Evolutionary conservation across 2,888 invertebrate species (phyloP).

Genomic region (Pemphredon lugubris): DNA sequence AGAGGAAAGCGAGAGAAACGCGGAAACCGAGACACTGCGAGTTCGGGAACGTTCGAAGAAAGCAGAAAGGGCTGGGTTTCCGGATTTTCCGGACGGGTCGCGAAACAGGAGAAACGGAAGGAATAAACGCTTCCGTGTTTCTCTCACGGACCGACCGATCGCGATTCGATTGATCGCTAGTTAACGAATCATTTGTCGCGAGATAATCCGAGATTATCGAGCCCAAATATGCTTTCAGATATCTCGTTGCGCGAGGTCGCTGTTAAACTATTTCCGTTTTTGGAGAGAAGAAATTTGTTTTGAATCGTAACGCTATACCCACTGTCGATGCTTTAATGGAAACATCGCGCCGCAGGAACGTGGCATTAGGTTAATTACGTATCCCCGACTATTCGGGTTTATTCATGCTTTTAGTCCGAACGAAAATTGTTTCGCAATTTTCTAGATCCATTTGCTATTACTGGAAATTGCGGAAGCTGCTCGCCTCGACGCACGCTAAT

Average conservation of each 20-base stretch:
- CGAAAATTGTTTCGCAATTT: neutral
- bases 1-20: slow-evolving; percentile 16
- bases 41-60: neutral
- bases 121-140: slow-evolving; percentile 21
- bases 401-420: neutral
- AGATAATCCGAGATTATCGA: slow-evolving; percentile 36
- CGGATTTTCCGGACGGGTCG: neutral
- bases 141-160: slow-evolving; percentile 23
- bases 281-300: too few species aligned
- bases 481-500: neutral
- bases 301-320: too few species aligned
- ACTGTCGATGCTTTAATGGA: too few species aligned
- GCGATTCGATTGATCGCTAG: slow-evolving; percentile 33
- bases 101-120: neutral
- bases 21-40: neutral
- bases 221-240: slow-evolving; percentile 26
- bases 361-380: too few species aligned
- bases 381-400: neutral
- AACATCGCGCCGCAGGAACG: too few species aligned
- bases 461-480: neutral
- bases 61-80: neutral
- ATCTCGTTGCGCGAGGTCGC: slow-evolving; percentile 37
- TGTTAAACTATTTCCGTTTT: too few species aligned
- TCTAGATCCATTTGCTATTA: neutral
- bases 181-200: slow-evolving; percentile 19